Evolutionary conservation across 2,113 vertebrate genomes (phyloP).

Genomic region (Tichodroma muraria): DNA sequence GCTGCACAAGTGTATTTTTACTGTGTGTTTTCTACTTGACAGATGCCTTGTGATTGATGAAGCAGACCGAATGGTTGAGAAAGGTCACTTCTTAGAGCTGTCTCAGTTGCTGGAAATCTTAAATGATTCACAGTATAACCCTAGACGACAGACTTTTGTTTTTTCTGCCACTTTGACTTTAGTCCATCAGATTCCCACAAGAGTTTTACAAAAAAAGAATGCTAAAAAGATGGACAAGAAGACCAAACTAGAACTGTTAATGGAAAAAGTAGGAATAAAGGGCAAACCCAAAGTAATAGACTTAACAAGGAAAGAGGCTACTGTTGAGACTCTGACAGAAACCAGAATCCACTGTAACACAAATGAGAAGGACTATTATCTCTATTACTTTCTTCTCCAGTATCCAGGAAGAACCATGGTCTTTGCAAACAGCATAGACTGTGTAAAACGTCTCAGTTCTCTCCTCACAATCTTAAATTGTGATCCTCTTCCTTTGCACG

Average conservation of each 20-base stretch:
- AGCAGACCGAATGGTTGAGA: slow-evolving; percentile 96
- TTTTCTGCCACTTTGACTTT: slow-evolving; percentile 96
- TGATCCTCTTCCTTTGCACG: slow-evolving; percentile 85
- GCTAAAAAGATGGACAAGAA: slow-evolving; percentile 78
- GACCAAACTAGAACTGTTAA: slow-evolving; percentile 83
- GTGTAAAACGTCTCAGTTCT: slow-evolving; percentile 88
- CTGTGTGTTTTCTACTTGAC: not conserved
- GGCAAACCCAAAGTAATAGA: slow-evolving; percentile 94
- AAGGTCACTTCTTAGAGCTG: slow-evolving; percentile 92
- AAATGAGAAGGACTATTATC: slow-evolving; percentile 90
- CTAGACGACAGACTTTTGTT: slow-evolving; percentile 87
- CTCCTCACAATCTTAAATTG: slow-evolving; percentile 87
- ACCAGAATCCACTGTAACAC: slow-evolving; percentile 88
- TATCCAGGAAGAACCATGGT: slow-evolving; percentile 93
- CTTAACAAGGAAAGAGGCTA: slow-evolving; percentile 89
- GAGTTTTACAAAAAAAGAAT: slow-evolving; percentile 86
- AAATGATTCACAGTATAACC: slow-evolving; percentile 83
- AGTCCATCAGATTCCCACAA: slow-evolving; percentile 79
- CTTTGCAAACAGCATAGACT: slow-evolving; percentile 97
- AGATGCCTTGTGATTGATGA: slow-evolving; percentile 97
- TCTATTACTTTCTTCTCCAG: slow-evolving; percentile 94
- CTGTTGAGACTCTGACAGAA: slow-evolving; percentile 90
- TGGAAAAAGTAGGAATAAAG: slow-evolving; percentile 89
- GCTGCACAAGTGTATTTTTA: not conserved
- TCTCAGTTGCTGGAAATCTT: slow-evolving; percentile 90